phyloP scores from a whole-genome alignment of 2,888 invertebrate genomes.

The Rhamnusium bicolor region DNA sequence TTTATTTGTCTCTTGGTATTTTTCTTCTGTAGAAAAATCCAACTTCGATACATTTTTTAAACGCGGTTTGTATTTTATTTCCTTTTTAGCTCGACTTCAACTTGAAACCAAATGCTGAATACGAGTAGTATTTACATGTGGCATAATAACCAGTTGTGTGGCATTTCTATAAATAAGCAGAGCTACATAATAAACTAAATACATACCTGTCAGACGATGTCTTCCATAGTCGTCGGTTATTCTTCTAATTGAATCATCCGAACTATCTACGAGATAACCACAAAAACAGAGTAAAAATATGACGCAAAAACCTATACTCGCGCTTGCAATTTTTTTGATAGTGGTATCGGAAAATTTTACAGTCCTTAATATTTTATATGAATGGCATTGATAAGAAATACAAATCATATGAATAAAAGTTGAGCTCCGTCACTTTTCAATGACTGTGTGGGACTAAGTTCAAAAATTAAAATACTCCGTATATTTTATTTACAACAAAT shows the following conservation, averaged over 20 bases:
- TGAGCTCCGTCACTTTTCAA: too few relatives aligned
- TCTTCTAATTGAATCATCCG: constrained; percentile 61
- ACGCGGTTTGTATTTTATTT: neutral
- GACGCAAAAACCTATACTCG: neutral
- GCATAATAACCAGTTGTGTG: constrained; percentile 7
- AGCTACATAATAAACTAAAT: constrained; percentile 25
- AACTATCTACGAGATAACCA: constrained; percentile 53
- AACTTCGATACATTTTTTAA: neutral
- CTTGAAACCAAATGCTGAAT: neutral
- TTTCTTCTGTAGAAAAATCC: neutral
- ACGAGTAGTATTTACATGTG: neutral
- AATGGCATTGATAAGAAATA: constrained; percentile 9
- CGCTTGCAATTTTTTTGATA: constrained; percentile 37
- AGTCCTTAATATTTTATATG: neutral
- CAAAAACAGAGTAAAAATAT: constrained; percentile 14
- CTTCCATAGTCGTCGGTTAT: constrained; percentile 65
- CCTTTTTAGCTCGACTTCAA: neutral
- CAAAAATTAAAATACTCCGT: too few relatives aligned
- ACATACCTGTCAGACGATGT: constrained; percentile 67
- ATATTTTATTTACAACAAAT: too few relatives aligned
- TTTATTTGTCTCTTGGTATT: neutral
- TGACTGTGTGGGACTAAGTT: too few relatives aligned
- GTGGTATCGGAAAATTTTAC: neutral
- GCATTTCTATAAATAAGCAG: constrained; percentile 14
- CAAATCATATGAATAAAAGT: neutral